phyloP scores from a whole-genome alignment of 92 coral and sea anemone genomes.

The Actinostola sp. region DNA sequence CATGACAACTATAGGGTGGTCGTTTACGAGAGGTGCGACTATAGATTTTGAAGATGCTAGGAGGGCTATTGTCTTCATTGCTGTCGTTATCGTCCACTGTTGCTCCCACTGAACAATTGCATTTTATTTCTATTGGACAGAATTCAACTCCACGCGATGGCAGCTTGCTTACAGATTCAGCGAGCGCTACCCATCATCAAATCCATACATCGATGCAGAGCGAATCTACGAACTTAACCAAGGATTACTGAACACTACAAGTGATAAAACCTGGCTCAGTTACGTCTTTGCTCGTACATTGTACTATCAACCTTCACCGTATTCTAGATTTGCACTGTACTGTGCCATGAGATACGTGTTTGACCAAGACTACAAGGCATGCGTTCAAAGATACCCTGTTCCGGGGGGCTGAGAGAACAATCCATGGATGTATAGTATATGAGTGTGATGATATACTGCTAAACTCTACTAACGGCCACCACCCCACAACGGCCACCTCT shows the following conservation, averaged over 20 bases:
- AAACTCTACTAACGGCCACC: too few relatives aligned
- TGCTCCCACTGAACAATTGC: neutral
- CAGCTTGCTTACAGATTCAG: constrained; percentile 77
- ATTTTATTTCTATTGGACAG: constrained; percentile 24
- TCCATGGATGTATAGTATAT: constrained; percentile 65
- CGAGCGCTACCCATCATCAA: constrained; percentile 68
- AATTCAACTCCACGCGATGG: constrained; percentile 70
- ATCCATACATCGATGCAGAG: constrained; percentile 63
- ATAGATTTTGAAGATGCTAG: too few relatives aligned
- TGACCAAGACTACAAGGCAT: constrained; percentile 56
- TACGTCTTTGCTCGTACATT: constrained; percentile 75
- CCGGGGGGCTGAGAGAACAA: constrained; percentile 82
- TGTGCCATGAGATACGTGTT: constrained; percentile 77
- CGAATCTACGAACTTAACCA: constrained; percentile 79
- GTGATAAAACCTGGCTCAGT: constrained; percentile 62
- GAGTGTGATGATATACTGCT: too few relatives aligned
- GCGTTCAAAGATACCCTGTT: constrained; percentile 57
- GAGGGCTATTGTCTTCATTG: neutral
- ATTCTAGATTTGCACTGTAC: constrained; percentile 71
- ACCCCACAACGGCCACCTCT: too few relatives aligned
- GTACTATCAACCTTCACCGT: constrained; percentile 69
- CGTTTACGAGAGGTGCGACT: too few relatives aligned
- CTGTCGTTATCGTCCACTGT: neutral
- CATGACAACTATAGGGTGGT: too few relatives aligned
- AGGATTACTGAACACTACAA: constrained; percentile 72